These are phyloP conservation scores for Desmophyllum pertusum DNA, from an alignment of 92 coral and sea anemone genomes.

Conservation along the genomic window DNA sequence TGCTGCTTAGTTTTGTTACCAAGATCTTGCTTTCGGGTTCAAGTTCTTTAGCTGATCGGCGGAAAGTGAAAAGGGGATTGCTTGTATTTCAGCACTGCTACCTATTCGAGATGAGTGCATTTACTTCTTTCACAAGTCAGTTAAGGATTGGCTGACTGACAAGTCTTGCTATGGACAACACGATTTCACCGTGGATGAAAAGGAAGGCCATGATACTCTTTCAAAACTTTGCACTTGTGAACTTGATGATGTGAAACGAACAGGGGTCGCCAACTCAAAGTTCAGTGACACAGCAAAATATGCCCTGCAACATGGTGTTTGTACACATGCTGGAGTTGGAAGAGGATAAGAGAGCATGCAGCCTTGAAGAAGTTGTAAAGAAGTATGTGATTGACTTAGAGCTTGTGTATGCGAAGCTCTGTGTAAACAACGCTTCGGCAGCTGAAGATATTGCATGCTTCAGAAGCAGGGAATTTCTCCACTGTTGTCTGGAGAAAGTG, in stretches of 20 bases:
- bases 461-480: background rate
- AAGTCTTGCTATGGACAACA: conserved; percentile 20
- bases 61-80: conserved; percentile 3
- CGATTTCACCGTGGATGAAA: conserved; percentile 23
- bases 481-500: background rate
- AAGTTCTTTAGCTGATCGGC: background rate
- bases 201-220: conserved; percentile 50
- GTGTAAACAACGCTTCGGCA: background rate
- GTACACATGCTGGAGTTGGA: background rate
- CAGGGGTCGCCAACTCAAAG: background rate
- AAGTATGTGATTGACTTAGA: background rate
- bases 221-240: conserved; percentile 33
- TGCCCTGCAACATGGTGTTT: conserved; percentile 12
- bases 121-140: conserved; percentile 55
- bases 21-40: background rate
- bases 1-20: conserved; percentile 14
- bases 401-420: conserved; percentile 10
- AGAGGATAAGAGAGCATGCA: background rate
- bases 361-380: background rate
- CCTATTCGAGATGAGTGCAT: conserved; percentile 35
- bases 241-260: conserved; percentile 16
- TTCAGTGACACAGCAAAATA: conserved; percentile 7
- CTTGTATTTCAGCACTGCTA: conserved; percentile 46
- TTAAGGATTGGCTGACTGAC: conserved; percentile 60
- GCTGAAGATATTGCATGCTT: background rate